A percentile compares a stretch with the other conserved stretches of the same genome.
Conservation (phyloP, 2,797 vertebrate genomes). For the Selene dorsalis region DNA sequence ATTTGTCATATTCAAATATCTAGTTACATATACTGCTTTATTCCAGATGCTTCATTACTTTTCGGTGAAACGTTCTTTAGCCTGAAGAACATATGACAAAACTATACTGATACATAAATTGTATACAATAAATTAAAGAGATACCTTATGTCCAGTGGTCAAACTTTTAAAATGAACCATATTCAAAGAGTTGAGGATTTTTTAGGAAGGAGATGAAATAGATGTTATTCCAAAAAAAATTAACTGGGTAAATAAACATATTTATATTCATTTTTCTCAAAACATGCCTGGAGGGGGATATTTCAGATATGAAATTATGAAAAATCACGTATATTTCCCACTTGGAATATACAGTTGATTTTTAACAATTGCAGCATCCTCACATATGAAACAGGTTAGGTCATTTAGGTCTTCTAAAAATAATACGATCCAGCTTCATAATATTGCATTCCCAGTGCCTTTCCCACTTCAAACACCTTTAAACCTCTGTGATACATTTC, state of each 20-base stretch:
- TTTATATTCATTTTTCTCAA: not conserved
- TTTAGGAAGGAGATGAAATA: not conserved
- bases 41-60: not conserved
- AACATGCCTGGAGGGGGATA: not conserved
- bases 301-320: not conserved
- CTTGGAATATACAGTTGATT: not conserved
- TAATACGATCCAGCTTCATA: not conserved
- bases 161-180: not conserved
- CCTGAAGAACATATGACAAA: not conserved
- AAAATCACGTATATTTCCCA: not conserved
- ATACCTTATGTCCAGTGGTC: not conserved
- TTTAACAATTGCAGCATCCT: not conserved
- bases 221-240: not conserved
- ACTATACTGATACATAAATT: not conserved
- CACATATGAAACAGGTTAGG: not conserved
- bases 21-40: not conserved
- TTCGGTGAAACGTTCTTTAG: not conserved
- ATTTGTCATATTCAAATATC: not conserved
- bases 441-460: constrained; percentile 4
- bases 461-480: not conserved
- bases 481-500: not conserved
- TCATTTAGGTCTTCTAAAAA: not conserved
- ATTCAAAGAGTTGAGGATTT: not conserved
- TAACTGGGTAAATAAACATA: not conserved
- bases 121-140: too few species aligned